Base-by-base conservation (phyloP, 2,888 invertebrate genomes). In the Tribolium freemani region DNA sequence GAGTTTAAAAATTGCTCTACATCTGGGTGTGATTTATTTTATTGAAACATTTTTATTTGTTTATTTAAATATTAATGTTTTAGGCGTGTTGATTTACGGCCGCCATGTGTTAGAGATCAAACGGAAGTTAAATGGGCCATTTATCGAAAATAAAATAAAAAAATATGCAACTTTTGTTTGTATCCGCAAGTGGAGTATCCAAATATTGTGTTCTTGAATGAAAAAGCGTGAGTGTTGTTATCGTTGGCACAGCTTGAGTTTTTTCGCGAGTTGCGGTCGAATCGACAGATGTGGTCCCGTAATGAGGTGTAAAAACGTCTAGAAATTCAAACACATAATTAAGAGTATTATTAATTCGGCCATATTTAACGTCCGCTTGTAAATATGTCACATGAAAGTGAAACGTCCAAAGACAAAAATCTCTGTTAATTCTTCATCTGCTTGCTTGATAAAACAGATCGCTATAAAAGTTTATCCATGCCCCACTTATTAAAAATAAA, bases 301-400 rank as follows among this genome's bases (percentile, higher is more conserved):
- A 63, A 56, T 64, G 48, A 66, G 69, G 58, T 67, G 57, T 70
- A 74, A 75, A 72, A 71, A 72, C 60, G 70, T 74, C 68, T 6
- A 16, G n/a, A 74, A 71, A 64, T 58, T 57, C 69, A 75, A 70
- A 70, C 73, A 71, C 60, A 69, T 72, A 72, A 74, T 76, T 74
- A 74, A 68, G 20, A 11, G 31, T 13, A 68, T 71, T 68, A 68
- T 75, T 69, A 72, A 58, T 66, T 66, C 38, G 46, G 31, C 60
- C 56, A 71, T 73, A 71, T 74, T 76, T 56, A 70, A 73, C 45
- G 54, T 61, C 63, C 64, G 58, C 74, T 64, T 73, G 67, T 76
- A 76, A 77, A 77, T 67, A 73, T 76, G 76, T 58, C 77, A 77
- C 72, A 76, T 77, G 73, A 77, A 77, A 77, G 75, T 31, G 64